phyloP scores from a whole-genome alignment of 2,888 invertebrate genomes.

The Hymenopus coronatus region DNA sequence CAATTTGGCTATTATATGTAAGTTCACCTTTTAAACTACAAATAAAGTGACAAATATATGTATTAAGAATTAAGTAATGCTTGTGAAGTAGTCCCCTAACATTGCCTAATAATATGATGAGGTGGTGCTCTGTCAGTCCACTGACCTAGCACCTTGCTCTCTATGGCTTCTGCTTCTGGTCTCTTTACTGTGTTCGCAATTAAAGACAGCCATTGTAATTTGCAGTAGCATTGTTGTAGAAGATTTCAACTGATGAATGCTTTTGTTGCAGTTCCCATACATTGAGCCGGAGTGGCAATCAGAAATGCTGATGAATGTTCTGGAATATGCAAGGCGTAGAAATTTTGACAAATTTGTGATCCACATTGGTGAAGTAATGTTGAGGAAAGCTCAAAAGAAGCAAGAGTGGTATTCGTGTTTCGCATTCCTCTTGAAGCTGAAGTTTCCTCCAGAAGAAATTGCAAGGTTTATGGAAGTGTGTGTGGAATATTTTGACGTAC shows the following conservation, averaged over 20 bases:
- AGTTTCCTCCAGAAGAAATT: not conserved
- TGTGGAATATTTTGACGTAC: not conserved
- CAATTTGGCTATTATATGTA: no score
- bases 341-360: not conserved
- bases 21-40: no score
- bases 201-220: no score
- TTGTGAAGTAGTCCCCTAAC: no score
- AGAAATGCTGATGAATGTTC: not conserved
- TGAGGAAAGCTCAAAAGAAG: not conserved
- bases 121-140: no score
- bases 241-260: not conserved
- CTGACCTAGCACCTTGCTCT: no score
- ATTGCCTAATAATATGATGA: no score
- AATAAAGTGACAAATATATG: no score
- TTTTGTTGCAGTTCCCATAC: not conserved
- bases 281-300: not conserved
- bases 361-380: not conserved
- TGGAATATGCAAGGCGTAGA: not conserved
- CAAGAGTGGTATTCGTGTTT: not conserved
- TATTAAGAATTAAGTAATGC: no score
- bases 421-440: not conserved
- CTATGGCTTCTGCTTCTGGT: no score
- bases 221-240: no score
- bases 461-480: not conserved
- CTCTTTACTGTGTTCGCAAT: no score